Percentiles rank a stretch among this genome's conserved stretches.
Conservation (phyloP, 2,888 invertebrate genomes). For the Aethes cnicana region DNA sequence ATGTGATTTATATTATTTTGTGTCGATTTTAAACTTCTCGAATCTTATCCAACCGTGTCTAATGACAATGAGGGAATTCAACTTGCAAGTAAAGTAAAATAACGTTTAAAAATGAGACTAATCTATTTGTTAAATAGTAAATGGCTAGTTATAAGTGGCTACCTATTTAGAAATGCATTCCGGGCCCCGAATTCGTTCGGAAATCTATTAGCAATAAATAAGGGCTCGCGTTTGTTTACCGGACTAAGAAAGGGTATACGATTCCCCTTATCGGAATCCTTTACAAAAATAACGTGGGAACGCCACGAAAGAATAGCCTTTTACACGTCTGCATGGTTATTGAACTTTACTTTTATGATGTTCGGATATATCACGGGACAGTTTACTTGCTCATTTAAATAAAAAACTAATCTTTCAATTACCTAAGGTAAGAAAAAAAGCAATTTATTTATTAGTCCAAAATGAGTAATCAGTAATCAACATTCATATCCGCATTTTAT, state of each 20-base stretch:
- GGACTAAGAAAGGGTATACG: constrained; percentile 75
- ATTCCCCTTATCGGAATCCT: constrained; percentile 76
- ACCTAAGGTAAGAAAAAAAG: too few relatives aligned
- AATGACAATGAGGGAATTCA: too few relatives aligned
- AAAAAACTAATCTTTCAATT: too few relatives aligned
- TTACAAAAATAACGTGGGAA: constrained; percentile 80
- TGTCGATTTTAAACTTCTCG: too few relatives aligned
- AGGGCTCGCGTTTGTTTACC: constrained; percentile 69
- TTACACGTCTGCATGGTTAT: constrained; percentile 61
- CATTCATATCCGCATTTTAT: constrained; percentile 33
- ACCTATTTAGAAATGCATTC: constrained; percentile 61
- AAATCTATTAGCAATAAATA: constrained; percentile 80
- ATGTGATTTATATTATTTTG: too few relatives aligned
- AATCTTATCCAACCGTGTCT: too few relatives aligned
- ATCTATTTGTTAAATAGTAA: constrained; percentile 1
- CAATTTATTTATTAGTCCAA: constrained; percentile 21
- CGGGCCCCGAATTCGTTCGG: constrained; percentile 61
- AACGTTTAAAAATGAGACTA: too few relatives aligned
- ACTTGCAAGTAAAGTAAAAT: too few relatives aligned
- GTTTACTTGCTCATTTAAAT: too few relatives aligned
- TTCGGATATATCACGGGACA: constrained; percentile 43
- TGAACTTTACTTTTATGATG: constrained; percentile 61
- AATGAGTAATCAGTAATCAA: constrained; percentile 33
- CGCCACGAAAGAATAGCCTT: constrained; percentile 70
- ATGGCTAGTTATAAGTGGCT: constrained; percentile 51